Base-by-base conservation (phyloP, 2,113 vertebrate species). In the Lasiurus borealis region DNA sequence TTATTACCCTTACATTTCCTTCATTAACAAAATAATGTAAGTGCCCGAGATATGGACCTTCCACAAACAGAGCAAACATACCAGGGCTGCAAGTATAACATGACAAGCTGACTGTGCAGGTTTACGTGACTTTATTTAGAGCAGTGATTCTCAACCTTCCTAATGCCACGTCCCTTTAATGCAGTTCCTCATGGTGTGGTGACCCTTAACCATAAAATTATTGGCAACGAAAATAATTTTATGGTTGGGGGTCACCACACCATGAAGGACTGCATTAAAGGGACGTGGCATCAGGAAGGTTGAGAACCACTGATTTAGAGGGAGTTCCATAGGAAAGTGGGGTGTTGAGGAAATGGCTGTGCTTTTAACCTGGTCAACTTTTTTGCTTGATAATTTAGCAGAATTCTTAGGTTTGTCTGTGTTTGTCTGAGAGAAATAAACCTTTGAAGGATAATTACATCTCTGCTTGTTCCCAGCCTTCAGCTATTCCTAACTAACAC, bases 11-110 rank as follows among this genome's bases (percentile, higher is more conserved):
- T 57, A 66, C 6, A 48, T 34, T 46, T 77, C 68, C 62, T 77
- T 77, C 34, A 9, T 91, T 75, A 93, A 83, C 57, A 76, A 96
- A 96, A 94, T 95, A 46, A 75, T 66, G 0, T 71, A 89, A 76
- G 12, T 59, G n/a, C 14, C 64, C 52, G 57, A 80, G 69, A 91
- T 44, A 85, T 0, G 40, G n/a, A n/a, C 36, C 25, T 44, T 73
- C 72, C 18, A 21, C 31, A 86, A 87, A 75, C 19, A 64, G 40
- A 82, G 62, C 69, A 59, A 14, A 64, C 7, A 18, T 1, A 13
- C 64, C 5, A 1, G 2, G 23, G 6, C 21, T 83, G 23, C 31
- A 68, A 83, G 7, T 48, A n/a, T 31, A 92, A 31, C 8, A 27
- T 23, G 5, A 14, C 23, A 13, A 12, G 6, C 5, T 44, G 5